Base-by-base conservation (phyloP, 2,888 invertebrate genomes). In the Leptothorax acervorum region DNA sequence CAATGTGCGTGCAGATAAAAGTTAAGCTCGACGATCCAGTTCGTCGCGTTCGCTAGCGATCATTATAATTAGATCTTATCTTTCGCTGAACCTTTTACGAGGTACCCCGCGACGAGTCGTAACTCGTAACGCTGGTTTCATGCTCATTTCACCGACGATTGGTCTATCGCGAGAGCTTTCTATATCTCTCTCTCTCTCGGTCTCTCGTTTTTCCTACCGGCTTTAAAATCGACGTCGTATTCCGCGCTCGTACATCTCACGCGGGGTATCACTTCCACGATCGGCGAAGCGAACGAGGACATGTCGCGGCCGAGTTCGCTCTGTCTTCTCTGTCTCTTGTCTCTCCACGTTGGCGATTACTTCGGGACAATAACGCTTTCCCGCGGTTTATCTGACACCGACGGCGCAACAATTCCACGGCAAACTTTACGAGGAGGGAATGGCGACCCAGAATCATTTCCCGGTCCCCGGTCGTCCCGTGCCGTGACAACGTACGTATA, bases 361-460 rank as follows among this genome's bases (percentile, higher is more conserved):
- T 89, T 75, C 55, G 66, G 86, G 76, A 89, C 86, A 89, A 89
- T 89, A 86, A 81, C 88, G 87, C 83, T 85, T 83, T 81, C 60
- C 85, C 88, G 89, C 57, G 89, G 82, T 87, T 89, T 86, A 89
- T 85, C 79, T 74, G 82, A 82, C 87, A 85, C 84, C 82, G 76
- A 74, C 82, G 85, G 83, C 65, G 86, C 85, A 81, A 85, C 86
- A 86, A 86, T 86, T 83, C 78, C 68, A 23, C 66, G 83, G 42
- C 70, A 76, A 86, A 86, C 82, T 86, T 86, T 75, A 73, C 78
- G 82, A 76, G 85, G 5, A 35, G 62, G 70, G 75, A 84, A 83
- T 53, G 62, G 74, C 82, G 73, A 83, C 84, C 82, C 28, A 83
- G 87, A 84, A 86, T 82, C 60, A 87, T 87, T 87, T 73, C 62